Percentiles rank a stretch among this genome's conserved stretches.
Evolutionary conservation across 2,797 vertebrate species (phyloP).

Genomic region (Galago senegalensis): DNA sequence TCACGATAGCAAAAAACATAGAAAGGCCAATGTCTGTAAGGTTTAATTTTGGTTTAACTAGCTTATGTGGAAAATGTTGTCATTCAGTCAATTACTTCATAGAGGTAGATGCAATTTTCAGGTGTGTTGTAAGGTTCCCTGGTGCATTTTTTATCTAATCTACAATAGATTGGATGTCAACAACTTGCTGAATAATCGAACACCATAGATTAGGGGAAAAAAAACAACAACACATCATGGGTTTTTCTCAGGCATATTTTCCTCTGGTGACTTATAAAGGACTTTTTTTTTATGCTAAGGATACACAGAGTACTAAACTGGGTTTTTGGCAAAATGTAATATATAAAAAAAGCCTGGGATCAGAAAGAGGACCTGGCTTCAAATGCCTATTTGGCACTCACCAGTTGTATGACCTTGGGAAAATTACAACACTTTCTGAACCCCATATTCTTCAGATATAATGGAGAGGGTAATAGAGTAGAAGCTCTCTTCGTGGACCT

Average conservation of each 20-base stretch:
- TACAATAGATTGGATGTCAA: constrained; percentile 77
- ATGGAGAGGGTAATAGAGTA: neutral
- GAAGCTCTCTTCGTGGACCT: neutral
- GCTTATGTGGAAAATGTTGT: constrained; percentile 84
- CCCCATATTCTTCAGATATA: constrained; percentile 35
- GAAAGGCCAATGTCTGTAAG: constrained; percentile 63
- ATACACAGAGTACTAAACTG: neutral
- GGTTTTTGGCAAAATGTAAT: neutral
- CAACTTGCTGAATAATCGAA: constrained; percentile 76
- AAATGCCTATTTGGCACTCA: neutral
- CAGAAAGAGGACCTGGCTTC: neutral
- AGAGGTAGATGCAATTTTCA: constrained; percentile 83
- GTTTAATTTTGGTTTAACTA: constrained; percentile 85
- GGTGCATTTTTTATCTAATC: constrained; percentile 81
- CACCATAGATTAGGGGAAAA: constrained; percentile 48
- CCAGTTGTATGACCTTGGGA: neutral
- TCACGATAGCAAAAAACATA: constrained; percentile 56
- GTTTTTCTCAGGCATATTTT: constrained; percentile 73
- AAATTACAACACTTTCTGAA: neutral
- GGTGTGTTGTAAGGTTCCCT: constrained; percentile 72
- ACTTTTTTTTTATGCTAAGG: constrained; percentile 26
- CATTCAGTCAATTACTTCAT: constrained; percentile 82
- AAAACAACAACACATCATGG: neutral
- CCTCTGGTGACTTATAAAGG: constrained; percentile 19
- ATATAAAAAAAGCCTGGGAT: neutral